Conservation (phyloP, 2,888 invertebrate genomes). For the Willowsia nigromaculata region DNA sequence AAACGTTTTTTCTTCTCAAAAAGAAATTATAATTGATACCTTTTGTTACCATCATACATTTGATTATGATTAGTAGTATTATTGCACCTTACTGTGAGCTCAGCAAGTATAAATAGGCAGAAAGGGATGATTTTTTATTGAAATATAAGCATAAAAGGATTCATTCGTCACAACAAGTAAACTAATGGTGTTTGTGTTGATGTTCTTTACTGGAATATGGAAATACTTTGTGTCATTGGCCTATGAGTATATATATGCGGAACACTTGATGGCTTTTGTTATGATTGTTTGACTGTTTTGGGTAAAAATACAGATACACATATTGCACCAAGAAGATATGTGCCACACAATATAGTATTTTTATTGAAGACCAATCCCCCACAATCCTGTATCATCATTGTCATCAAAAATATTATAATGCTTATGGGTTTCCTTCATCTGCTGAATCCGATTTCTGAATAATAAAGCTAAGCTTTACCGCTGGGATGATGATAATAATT, state of each 20-base stretch:
- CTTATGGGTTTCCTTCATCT: neutral
- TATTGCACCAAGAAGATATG: neutral
- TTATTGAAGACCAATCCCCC: neutral
- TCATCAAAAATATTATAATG: slow-evolving; percentile 15
- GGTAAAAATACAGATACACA: neutral
- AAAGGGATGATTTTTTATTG: neutral
- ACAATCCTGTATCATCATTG: neutral
- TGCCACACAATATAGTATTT: no score
- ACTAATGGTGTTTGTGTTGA: neutral
- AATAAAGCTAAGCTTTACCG: slow-evolving; percentile 42
- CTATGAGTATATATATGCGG: neutral
- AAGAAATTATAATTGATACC: neutral
- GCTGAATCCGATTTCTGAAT: slow-evolving; percentile 10
- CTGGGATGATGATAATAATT: slow-evolving; percentile 61
- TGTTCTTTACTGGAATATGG: slow-evolving; percentile 54
- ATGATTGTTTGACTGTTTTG: neutral
- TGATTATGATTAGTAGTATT: neutral
- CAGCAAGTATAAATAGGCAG: slow-evolving; percentile 24
- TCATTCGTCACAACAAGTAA: slow-evolving; percentile 35
- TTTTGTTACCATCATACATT: neutral
- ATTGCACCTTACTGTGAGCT: slow-evolving; percentile 49
- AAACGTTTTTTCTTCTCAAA: slow-evolving; percentile 1
- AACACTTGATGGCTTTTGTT: neutral
- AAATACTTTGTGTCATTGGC: slow-evolving; percentile 54
- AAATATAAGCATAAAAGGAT: slow-evolving; percentile 11